Percentiles rank a stretch among this genome's conserved stretches.
Conservation (phyloP, 2,797 vertebrate genomes). For the Fistularia tabacaria region DNA sequence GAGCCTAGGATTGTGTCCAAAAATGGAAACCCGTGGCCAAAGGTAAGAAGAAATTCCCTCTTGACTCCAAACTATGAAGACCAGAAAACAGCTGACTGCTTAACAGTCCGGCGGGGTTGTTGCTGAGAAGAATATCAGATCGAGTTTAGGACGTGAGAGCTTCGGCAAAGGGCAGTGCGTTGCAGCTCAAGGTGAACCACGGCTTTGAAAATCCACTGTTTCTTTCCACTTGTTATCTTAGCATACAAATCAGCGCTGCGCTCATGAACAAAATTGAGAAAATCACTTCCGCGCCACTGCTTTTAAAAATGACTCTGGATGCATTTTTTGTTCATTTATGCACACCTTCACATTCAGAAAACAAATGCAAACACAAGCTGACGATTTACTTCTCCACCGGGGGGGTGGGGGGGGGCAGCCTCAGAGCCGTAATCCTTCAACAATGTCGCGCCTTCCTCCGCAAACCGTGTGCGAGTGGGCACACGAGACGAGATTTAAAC, state of each 20-base stretch:
- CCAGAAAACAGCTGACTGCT: too few relatives aligned
- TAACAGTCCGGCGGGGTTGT: too few relatives aligned
- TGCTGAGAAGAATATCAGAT: too few relatives aligned
- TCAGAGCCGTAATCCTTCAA: constrained; percentile 32
- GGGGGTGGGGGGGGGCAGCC: constrained; percentile 7
- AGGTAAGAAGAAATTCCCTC: constrained; percentile 48
- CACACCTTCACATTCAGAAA: constrained; percentile 6
- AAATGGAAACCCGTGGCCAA: constrained; percentile 23
- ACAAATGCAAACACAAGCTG: constrained; percentile 26
- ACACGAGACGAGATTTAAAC: constrained; percentile 36
- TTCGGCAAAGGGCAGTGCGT: too few relatives aligned
- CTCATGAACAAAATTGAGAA: constrained; percentile 4
- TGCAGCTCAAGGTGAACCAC: too few relatives aligned
- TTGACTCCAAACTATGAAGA: not conserved
- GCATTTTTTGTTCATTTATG: constrained; percentile 3
- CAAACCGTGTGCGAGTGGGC: constrained; percentile 22
- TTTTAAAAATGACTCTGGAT: constrained; percentile 19
- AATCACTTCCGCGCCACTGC: constrained; percentile 4
- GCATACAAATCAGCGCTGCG: constrained; percentile 6
- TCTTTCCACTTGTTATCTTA: not conserved
- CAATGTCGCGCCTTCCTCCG: constrained; percentile 41
- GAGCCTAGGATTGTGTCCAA: constrained; percentile 27
- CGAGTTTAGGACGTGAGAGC: too few relatives aligned
- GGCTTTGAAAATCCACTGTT: too few relatives aligned
- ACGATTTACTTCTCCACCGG: constrained; percentile 6